Evolutionary conservation across 30 jellyfish, hydroid and myxozoan species (phyloP).

Genomic region (Turritopsis rubra): DNA sequence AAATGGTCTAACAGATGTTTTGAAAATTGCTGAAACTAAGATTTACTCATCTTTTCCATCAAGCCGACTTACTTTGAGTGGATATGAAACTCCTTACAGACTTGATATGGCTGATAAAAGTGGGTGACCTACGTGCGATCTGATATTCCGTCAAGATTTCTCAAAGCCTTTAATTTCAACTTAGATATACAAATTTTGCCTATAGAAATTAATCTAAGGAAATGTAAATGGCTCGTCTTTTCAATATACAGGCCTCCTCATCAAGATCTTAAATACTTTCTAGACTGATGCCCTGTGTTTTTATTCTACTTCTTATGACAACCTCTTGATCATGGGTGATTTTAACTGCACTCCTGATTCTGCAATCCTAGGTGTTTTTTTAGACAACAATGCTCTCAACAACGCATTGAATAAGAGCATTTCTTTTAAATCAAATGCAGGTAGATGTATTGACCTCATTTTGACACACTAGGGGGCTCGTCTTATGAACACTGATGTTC

Average conservation of each 20-base stretch:
- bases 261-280: not conserved
- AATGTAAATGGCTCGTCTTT: not conserved
- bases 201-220: not conserved
- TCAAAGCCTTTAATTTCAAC: not conserved
- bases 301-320: not conserved
- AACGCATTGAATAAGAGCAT: too few relatives aligned
- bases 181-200: not conserved
- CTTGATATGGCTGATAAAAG: not conserved
- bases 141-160: constrained; percentile 4
- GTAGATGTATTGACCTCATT: too few relatives aligned
- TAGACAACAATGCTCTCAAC: too few relatives aligned
- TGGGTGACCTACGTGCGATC: not conserved
- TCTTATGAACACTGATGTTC: too few relatives aligned
- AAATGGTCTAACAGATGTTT: constrained; percentile 7
- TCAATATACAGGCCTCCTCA: constrained; percentile 6
- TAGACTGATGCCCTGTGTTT: constrained; percentile 6
- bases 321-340: not conserved
- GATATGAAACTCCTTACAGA: not conserved
- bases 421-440: too few relatives aligned
- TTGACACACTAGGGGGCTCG: too few relatives aligned
- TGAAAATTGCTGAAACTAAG: not conserved
- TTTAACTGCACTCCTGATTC: too few relatives aligned
- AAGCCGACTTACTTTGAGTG: not conserved
- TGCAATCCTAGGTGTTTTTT: too few relatives aligned
- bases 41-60: not conserved